Conservation (phyloP, 2,888 invertebrate species). For the Dolichomitus sp. region DNA sequence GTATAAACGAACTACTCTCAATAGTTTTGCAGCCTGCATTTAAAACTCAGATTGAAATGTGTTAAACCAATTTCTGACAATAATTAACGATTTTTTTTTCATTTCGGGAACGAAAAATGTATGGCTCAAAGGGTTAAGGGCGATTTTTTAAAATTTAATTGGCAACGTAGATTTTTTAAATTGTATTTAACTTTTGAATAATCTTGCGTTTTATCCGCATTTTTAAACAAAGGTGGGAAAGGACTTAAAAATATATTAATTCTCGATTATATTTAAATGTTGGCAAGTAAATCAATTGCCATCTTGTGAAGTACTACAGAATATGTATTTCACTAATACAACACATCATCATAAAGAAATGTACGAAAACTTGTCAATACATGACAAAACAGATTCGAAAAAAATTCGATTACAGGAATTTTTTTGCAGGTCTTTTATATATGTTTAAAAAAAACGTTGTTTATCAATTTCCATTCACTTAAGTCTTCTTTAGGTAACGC, state of each 20-base stretch:
- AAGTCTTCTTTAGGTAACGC: neutral
- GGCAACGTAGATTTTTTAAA: neutral
- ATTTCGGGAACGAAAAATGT: no score
- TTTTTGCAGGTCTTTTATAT: neutral
- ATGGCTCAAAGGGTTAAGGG: no score
- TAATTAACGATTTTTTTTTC: no score
- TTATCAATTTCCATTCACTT: neutral
- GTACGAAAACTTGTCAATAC: neutral
- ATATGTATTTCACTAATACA: neutral
- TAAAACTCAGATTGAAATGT: no score
- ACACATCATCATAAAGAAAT: neutral
- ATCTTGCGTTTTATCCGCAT: neutral
- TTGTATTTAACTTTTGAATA: neutral
- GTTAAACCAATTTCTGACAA: no score
- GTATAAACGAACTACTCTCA: neutral
- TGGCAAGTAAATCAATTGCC: neutral
- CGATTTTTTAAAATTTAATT: no score
- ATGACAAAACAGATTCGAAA: neutral
- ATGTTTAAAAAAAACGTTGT: neutral
- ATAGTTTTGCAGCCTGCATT: neutral
- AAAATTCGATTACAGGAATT: neutral
- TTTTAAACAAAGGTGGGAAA: neutral
- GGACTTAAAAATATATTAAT: neutral
- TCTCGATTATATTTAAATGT: neutral
- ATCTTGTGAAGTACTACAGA: neutral